These are phyloP conservation scores for Lutraria rhynchaena DNA, from an alignment of 1,140 invertebrate genomes.

Conservation along the genomic window DNA sequence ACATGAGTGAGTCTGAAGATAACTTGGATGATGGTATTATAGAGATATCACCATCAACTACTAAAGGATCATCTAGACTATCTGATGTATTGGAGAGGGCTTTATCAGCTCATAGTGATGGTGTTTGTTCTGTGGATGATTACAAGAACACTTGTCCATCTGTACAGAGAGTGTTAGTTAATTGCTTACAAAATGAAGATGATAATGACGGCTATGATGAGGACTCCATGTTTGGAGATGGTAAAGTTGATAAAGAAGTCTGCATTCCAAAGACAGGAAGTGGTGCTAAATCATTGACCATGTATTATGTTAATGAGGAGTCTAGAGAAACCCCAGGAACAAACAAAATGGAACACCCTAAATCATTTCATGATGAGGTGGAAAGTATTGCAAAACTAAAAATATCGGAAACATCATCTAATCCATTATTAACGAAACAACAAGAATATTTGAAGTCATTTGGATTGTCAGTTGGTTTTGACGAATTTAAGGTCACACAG, in stretches of 20 bases:
- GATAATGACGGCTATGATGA: slow-evolving; percentile 56
- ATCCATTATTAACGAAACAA: slow-evolving; percentile 39
- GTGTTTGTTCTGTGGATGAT: slow-evolving; percentile 58
- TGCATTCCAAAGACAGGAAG: background rate
- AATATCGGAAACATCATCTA: background rate
- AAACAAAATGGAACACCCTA: no score
- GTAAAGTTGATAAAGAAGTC: no score
- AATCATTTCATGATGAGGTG: slow-evolving; percentile 1
- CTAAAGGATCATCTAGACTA: slow-evolving; percentile 56
- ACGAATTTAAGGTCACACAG: slow-evolving; percentile 60
- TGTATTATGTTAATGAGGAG: slow-evolving; percentile 34
- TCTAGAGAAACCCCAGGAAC: background rate
- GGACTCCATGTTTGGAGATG: slow-evolving; percentile 55
- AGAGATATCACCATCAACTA: slow-evolving; percentile 11
- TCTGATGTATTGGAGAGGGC: slow-evolving; percentile 58
- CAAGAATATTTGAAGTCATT: slow-evolving; percentile 63
- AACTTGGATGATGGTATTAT: slow-evolving; percentile 7
- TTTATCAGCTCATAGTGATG: slow-evolving; percentile 62
- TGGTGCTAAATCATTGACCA: slow-evolving; percentile 19
- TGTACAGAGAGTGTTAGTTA: slow-evolving; percentile 63
- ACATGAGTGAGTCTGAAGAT: background rate
- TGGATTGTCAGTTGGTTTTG: slow-evolving; percentile 66
- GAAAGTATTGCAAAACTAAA: slow-evolving; percentile 1
- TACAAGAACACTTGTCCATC: slow-evolving; percentile 52
- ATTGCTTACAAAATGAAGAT: slow-evolving; percentile 62